Conservation (phyloP, 2,113 vertebrate species). For the Rhinopithecus roxellana region DNA sequence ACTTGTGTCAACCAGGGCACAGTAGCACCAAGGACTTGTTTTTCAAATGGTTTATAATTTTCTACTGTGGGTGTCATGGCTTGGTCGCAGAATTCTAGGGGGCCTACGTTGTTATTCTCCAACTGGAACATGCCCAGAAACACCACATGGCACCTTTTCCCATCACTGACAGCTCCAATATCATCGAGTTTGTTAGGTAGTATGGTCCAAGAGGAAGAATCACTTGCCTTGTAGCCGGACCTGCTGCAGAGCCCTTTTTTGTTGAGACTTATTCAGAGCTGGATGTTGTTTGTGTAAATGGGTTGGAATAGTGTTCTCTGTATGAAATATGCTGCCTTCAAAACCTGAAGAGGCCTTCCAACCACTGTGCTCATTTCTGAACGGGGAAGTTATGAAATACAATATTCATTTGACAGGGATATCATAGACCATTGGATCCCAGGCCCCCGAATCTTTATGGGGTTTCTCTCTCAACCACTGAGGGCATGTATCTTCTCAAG, state of each 20-base stretch:
- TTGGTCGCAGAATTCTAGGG: neutral
- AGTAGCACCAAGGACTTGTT: neutral
- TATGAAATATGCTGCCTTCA: neutral
- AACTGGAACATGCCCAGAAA: neutral
- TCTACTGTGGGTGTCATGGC: neutral
- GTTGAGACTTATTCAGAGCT: neutral
- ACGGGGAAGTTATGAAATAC: neutral
- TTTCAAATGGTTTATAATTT: neutral
- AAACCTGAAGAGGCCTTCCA: neutral
- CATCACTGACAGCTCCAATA: neutral
- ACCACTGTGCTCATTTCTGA: neutral
- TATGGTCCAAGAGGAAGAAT: neutral
- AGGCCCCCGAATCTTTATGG: neutral
- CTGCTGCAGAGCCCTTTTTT: neutral
- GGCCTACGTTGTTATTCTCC: neutral
- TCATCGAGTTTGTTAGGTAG: neutral
- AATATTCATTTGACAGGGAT: neutral
- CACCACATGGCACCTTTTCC: neutral
- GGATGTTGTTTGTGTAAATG: neutral
- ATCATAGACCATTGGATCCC: neutral
- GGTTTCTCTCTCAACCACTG: neutral
- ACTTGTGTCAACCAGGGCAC: neutral
- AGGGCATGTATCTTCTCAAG: neutral
- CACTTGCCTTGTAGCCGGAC: neutral
- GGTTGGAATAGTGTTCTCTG: neutral